Percentiles rank a stretch among this genome's conserved stretches.
Evolutionary conservation across 2,113 vertebrate species (phyloP).

Genomic region (Ellobius talpinus): DNA sequence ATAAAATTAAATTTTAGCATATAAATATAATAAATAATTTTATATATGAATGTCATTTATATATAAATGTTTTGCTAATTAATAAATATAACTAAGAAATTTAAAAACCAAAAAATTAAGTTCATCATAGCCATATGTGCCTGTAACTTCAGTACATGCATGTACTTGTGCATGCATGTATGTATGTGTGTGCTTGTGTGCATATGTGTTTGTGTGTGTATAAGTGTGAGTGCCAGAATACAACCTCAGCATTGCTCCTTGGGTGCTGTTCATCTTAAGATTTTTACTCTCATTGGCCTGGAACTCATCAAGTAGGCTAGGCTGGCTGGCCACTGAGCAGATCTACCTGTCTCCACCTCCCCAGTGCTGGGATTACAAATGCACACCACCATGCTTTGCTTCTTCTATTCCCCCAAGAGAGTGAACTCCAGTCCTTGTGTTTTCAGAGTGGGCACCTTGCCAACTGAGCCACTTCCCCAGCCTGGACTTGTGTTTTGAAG

Average conservation of each 20-base stretch:
- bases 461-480: too few species aligned
- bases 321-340: background rate
- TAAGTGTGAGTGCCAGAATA: background rate
- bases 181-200: background rate
- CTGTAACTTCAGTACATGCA: background rate
- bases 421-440: background rate
- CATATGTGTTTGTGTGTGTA: background rate
- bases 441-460: background rate
- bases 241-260: background rate
- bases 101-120: background rate
- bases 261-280: background rate
- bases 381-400: background rate
- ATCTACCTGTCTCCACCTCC: background rate
- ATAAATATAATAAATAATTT: background rate
- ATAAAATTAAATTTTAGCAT: background rate
- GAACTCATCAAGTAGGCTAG: background rate
- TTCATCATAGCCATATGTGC: background rate
- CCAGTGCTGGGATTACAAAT: background rate
- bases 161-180: background rate
- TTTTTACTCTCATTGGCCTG: background rate
- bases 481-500: background rate
- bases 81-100: background rate
- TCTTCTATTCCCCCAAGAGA: background rate
- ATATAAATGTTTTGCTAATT: background rate
- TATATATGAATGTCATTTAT: background rate